Base-by-base conservation (phyloP, 2,888 invertebrate genomes). In the Scrobipalpa costella region DNA sequence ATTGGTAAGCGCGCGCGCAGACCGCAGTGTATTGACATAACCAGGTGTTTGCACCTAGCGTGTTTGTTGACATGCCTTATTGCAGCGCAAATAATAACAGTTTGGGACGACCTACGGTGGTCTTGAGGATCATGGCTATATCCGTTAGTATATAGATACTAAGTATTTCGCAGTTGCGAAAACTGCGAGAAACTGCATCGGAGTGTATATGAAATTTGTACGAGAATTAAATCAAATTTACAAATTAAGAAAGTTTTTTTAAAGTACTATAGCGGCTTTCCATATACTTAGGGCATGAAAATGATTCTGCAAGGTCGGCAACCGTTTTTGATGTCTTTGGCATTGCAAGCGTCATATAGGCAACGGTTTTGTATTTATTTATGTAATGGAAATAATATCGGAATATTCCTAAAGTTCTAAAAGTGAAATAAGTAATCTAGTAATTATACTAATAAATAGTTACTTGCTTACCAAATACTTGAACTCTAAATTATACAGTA, bases 1-100 rank as follows among this genome's bases (percentile, higher is more conserved):
- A 75, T 73, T 75, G 73, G 66, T 21, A 21, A 27, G 64, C 57
- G 60, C 63, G 19, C 40, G 27, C 59, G 21, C 59, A 59, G 19
- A 19, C n/a, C 59, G 21, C 59, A 59, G 36, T 55, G 55, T 55
- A 33, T 61, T 47, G 15, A 61, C 60, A 47, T 34, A n/a, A 49
- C 15, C 47, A 19, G 21, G 44, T 59, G 44, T 59, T 59, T 47
- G 59, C 59, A 44, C 59, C 27, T 47, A 21, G 33, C 44, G 34
- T 59, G 44, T 44, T 59, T 59, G 59, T 59, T 15, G 38, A 44
- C 44, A 44, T 44, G 38, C 44, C 38, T 38, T 17, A 57, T 38
- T 57, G 57, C 57, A 38, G 15, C 19, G 38, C 57, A 38, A 57
- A 57, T 38, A 57, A 36, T 17, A 57, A 57, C 15, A 57, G 11